phyloP scores from a whole-genome alignment of 2,113 vertebrate species.

The Microcebus jonahi region DNA sequence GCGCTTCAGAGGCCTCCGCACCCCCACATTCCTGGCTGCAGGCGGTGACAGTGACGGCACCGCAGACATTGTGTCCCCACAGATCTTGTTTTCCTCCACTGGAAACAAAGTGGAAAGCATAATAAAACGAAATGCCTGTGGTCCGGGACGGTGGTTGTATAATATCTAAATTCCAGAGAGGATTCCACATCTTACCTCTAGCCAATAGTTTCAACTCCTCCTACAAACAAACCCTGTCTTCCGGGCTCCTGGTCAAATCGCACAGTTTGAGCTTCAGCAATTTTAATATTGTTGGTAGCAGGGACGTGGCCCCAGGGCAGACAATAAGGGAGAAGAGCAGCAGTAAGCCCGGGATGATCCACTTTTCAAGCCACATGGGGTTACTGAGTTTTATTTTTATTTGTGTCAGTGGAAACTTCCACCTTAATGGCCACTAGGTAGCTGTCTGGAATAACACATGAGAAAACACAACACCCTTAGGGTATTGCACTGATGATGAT shows the following conservation, averaged over 20 bases:
- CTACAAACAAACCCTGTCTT: not conserved
- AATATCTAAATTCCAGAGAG: not conserved
- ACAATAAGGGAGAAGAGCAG: not conserved
- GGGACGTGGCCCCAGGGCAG: not conserved
- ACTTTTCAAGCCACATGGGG: not conserved
- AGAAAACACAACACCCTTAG: not conserved
- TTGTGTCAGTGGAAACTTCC: not conserved
- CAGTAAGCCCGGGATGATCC: not conserved
- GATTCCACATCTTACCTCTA: not conserved
- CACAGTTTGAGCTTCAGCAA: not conserved
- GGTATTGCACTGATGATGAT: not conserved
- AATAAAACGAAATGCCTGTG: not conserved
- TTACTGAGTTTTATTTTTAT: not conserved
- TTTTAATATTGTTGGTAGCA: not conserved
- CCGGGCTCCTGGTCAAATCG: not conserved
- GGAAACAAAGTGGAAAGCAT: not conserved
- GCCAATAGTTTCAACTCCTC: not conserved
- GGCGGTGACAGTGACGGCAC: not conserved
- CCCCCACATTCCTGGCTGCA: not conserved
- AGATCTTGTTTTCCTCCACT: not conserved
- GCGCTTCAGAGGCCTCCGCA: not conserved
- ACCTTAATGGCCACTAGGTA: not conserved
- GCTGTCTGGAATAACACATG: not conserved
- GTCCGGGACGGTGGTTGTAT: not conserved
- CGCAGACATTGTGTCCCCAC: not conserved